Evolutionary conservation across 2,113 vertebrate species (phyloP).

Genomic region (Chloropsis cyanopogon): DNA sequence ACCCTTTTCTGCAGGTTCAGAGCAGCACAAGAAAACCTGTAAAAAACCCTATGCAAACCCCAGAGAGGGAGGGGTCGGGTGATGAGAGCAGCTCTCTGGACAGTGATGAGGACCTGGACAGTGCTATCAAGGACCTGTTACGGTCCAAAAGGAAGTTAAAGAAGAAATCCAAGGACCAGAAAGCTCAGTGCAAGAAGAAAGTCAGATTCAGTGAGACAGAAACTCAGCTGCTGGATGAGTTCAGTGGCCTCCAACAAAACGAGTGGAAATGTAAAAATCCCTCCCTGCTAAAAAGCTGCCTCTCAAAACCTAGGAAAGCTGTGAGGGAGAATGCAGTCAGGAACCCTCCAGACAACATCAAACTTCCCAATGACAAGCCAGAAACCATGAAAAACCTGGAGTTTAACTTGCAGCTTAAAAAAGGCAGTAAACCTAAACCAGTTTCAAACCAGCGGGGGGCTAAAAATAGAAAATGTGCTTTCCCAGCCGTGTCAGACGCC

Average conservation of each 20-base stretch:
- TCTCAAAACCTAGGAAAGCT: constrained; percentile 61
- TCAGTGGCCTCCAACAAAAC: not conserved
- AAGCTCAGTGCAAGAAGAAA: constrained; percentile 72
- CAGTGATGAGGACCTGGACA: constrained; percentile 93
- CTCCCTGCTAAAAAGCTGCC: constrained; percentile 60
- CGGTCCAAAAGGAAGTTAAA: constrained; percentile 87
- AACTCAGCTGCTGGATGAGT: not conserved
- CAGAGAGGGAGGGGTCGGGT: constrained; percentile 59
- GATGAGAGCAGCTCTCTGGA: constrained; percentile 96
- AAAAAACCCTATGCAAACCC: not conserved
- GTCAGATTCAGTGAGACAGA: constrained; percentile 69
- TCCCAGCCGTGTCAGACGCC: not conserved
- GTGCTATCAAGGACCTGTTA: constrained; percentile 90
- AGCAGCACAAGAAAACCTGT: not conserved
- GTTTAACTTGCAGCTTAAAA: not conserved
- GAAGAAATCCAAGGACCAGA: constrained; percentile 80
- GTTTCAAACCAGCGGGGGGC: not conserved
- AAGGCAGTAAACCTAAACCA: not conserved
- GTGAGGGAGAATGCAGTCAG: not conserved
- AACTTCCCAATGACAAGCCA: not conserved
- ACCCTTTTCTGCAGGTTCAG: not conserved
- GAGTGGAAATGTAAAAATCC: constrained; percentile 44
- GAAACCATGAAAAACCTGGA: not conserved
- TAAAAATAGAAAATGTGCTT: not conserved
- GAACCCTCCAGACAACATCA: not conserved